Base-by-base conservation (phyloP, 2,888 invertebrate species). In the Scaptomyza flava region DNA sequence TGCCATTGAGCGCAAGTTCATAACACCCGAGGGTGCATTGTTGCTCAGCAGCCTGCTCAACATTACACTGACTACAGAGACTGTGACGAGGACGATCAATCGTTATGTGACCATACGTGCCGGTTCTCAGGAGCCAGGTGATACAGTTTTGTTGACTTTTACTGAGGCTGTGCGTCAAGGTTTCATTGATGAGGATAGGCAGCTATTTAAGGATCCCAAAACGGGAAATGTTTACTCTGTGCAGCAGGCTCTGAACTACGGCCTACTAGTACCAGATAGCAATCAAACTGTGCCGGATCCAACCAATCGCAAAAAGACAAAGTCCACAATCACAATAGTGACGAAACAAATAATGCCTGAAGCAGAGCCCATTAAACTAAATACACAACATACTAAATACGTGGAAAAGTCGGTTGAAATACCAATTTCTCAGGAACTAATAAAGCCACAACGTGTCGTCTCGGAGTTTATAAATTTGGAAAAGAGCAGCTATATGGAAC, bases 1-100 rank as follows among this genome's bases (percentile, higher is more conserved):
- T 89, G 98, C 98, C 33, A 96, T 98, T 67, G 95, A 96, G 91
- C 94, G 95, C 62, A 96, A 96, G 87, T 93, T 97, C 83, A 96
- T 98, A 36, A 96, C 97, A 11, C 95, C 96, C 0, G 96, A 97
- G 92, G 98, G 98, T 63, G 98, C 98, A 48, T 95, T 97, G 63
- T 93, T 97, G 89, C 93, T 97, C 68, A 96, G 96, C 92, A 97
- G 96, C 84, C 93, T 98, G 57, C 92, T 98, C 57, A 97, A 97
- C 90, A 96, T 98, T 56, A 96, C 97, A 9, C 94, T 98, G 41
- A 97, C 97, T 2, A 95, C 96, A 17, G 96, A 97, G 90, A 96
- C 97, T 7, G 96, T 97, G 33, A 97, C 96, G 6, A 96, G 96
- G 91, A 95, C 97, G 51, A 95, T 97, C 36, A 96, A 96, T 90